phyloP scores from a whole-genome alignment of 2,888 invertebrate genomes.

The Nudaria mundana region DNA sequence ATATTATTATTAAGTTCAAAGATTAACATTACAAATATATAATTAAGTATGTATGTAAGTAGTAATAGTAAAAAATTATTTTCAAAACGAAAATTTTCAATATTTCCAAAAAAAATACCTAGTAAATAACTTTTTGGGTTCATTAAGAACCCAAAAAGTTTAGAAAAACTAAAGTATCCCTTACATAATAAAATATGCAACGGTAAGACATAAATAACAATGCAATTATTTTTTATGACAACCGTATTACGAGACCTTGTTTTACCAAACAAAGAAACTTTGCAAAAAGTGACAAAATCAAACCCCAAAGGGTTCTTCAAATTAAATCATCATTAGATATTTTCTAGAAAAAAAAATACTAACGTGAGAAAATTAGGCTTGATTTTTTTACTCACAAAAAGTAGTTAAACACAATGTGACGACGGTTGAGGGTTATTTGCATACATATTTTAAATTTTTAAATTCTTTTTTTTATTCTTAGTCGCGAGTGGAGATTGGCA shows the following conservation, averaged over 20 bases:
- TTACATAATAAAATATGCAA: constrained; percentile 42
- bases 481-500: constrained; percentile 43
- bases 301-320: constrained; percentile 80
- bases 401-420: constrained; percentile 44
- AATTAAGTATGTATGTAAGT: no score
- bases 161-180: no score
- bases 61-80: no score
- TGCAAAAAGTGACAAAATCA: constrained; percentile 61
- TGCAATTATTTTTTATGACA: constrained; percentile 77
- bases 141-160: no score
- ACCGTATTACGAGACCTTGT: constrained; percentile 76
- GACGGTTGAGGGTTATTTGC: constrained; percentile 74
- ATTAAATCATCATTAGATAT: constrained; percentile 78
- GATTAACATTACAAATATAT: no score
- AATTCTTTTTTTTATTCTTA: constrained; percentile 36
- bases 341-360: constrained; percentile 58
- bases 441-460: constrained; percentile 52
- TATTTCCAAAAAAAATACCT: no score
- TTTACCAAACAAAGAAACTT: constrained; percentile 66
- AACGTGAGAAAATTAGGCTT: constrained; percentile 79
- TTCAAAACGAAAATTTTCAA: no score
- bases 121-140: no score
- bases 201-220: constrained; percentile 65
- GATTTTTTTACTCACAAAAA: constrained; percentile 52
- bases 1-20: no score